Percentiles rank a stretch among this genome's conserved stretches.
Evolutionary conservation across 2,797 vertebrate species (phyloP).

Genomic region (Serranus cabrilla): DNA sequence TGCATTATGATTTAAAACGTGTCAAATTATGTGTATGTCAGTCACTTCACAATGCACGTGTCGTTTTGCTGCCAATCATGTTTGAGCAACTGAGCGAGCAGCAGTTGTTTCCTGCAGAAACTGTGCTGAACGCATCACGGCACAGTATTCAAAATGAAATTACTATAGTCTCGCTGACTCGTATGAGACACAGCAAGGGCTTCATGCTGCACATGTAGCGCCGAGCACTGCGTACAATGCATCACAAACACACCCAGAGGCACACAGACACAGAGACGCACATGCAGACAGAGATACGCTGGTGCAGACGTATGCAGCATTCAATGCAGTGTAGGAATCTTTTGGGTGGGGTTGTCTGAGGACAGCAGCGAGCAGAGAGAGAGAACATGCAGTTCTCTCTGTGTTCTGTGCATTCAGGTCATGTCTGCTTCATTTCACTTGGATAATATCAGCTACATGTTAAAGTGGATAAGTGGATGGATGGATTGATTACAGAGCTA

Average conservation of each 20-base stretch:
- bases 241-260: background rate
- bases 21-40: background rate
- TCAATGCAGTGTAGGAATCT: background rate
- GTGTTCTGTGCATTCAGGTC: background rate
- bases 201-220: background rate
- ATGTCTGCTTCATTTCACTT: background rate
- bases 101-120: background rate
- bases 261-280: background rate
- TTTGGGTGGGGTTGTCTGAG: constrained; percentile 42
- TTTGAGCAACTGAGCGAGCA: background rate
- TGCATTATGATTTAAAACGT: background rate
- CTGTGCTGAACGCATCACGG: background rate
- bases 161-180: background rate
- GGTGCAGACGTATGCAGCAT: constrained; percentile 4
- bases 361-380: constrained; percentile 27
- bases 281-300: background rate
- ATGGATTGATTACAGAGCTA: background rate
- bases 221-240: background rate
- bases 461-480: background rate
- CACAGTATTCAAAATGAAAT: background rate
- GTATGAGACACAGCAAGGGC: background rate
- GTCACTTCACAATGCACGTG: background rate
- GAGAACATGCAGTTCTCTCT: constrained; percentile 6
- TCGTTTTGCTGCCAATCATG: background rate
- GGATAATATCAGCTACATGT: background rate